A percentile compares a stretch with the other conserved stretches of the same genome.
These are phyloP conservation scores for Drosophila melanocephala DNA, from an alignment of 2,888 invertebrate species.

Conservation along the genomic window DNA sequence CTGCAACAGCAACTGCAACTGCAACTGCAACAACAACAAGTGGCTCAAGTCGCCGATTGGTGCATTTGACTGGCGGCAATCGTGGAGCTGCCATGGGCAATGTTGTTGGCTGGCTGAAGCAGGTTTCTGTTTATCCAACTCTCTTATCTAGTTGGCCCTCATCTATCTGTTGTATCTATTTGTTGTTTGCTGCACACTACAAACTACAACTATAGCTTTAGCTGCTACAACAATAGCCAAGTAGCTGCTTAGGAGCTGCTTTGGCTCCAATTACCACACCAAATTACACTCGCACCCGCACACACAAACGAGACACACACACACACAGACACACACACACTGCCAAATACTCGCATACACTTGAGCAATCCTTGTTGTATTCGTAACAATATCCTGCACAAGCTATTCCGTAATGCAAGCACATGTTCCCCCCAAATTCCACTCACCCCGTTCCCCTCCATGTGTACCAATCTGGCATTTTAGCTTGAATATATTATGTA, in stretches of 20 bases:
- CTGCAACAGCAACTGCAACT: constrained; percentile 16
- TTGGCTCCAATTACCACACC: constrained; percentile 34
- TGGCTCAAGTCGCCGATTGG: constrained; percentile 86
- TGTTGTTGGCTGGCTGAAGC: constrained; percentile 93
- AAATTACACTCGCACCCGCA: constrained; percentile 4
- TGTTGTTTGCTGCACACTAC: constrained; percentile 21
- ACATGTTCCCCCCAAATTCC: not conserved
- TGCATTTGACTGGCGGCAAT: constrained; percentile 87
- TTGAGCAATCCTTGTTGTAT: constrained; percentile 11
- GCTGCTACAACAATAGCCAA: not conserved
- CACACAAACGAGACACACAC: constrained; percentile 1
- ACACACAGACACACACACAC: not conserved
- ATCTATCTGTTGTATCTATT: constrained; percentile 4
- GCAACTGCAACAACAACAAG: constrained; percentile 86
- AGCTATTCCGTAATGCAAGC: constrained; percentile 34
- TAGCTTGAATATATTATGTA: constrained; percentile 3
- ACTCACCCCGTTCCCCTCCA: not conserved
- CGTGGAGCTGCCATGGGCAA: constrained; percentile 89
- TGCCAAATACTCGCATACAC: not conserved
- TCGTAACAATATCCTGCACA: constrained; percentile 31
- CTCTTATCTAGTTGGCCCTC: constrained; percentile 13
- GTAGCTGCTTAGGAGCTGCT: constrained; percentile 22
- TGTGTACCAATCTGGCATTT: not conserved
- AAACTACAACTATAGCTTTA: not conserved
- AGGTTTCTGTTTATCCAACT: constrained; percentile 86